Base-by-base conservation (phyloP, 2,113 vertebrate species). In the Rhombomys opimus region DNA sequence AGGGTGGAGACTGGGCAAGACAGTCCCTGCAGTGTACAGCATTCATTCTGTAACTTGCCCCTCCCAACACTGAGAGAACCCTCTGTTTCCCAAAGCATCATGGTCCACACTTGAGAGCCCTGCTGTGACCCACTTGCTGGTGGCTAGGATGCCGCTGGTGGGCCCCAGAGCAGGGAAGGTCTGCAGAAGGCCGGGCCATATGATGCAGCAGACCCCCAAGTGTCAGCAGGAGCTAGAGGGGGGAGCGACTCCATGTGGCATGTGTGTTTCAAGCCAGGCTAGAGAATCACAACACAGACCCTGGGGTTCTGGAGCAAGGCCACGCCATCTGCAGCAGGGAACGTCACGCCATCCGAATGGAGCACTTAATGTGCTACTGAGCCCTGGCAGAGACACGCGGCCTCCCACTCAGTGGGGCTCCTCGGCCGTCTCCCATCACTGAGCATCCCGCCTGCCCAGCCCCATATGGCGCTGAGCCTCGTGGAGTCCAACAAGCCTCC, bases 271-370 rank as follows among this genome's bases (percentile, higher is more conserved):
- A 89, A 80, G 90, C 86, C 72, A 54, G 54, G 67, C 87, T 7
- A 89, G 70, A 92, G 35, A 92, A 85, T 89, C 95, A 94, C 57
- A 94, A 94, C 93, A 96, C 18, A 94, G 93, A 89, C 90, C 93
- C 90, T 9, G 30, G 78, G 89, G 95, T 92, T 92, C 95, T 96
- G 95, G 93, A 94, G 78, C 72, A 38, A 78, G 85, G 95, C 93
- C 95, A 89, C 7, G n/a, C 90, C 95, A 94, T 96, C 95, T 96
- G 95, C 86, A 78, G 93, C 78, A 57, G 85, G 94, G 93, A 96
- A 94, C 54, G 54, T 32, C 23, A 61, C 7, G 46, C 65, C 27
- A 8, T 78, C n/a, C 6, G 68, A 94, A 76, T 41, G 78, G 67
- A 67, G 93, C 86, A 94, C 89, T 88, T 77, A 59, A 70, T 96